A percentile compares a stretch with the other conserved stretches of the same genome.
phyloP scores from a whole-genome alignment of 2,888 invertebrate genomes.

The Nomada flava region DNA sequence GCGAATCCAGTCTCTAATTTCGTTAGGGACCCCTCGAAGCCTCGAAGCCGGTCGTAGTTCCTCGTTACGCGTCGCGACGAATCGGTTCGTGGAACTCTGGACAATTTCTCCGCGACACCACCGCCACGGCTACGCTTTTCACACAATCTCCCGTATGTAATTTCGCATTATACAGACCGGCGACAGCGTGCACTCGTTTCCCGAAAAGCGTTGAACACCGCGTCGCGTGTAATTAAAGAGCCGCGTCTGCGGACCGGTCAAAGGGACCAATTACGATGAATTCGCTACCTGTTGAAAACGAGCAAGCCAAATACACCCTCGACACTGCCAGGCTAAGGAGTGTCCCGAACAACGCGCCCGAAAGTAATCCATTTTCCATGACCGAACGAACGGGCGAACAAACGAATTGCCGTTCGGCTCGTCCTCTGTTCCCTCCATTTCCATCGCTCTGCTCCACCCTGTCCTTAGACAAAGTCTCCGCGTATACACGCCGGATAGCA shows the following conservation, averaged over 20 bases:
- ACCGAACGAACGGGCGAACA: neutral
- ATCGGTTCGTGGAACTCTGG: neutral
- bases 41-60: constrained; percentile 4
- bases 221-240: constrained; percentile 37
- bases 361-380: constrained; percentile 49
- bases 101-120: constrained; percentile 8
- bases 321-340: neutral
- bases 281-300: constrained; percentile 52
- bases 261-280: constrained; percentile 35
- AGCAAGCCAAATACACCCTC: constrained; percentile 24
- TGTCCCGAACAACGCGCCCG: neutral
- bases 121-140: neutral
- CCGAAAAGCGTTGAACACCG: neutral
- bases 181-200: neutral
- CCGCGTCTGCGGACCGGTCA: neutral
- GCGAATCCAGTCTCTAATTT: constrained; percentile 46
- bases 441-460: neutral
- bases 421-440: neutral
- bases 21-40: constrained; percentile 23
- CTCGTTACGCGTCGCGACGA: constrained; percentile 20
- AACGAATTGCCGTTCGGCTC: constrained; percentile 8
- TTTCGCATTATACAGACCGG: constrained; percentile 11
- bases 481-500: neutral
- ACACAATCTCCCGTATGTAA: constrained; percentile 6
- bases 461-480: neutral